Evolutionary conservation across 2,888 invertebrate genomes (phyloP).

Genomic region (Drosophila glabriapex): DNA sequence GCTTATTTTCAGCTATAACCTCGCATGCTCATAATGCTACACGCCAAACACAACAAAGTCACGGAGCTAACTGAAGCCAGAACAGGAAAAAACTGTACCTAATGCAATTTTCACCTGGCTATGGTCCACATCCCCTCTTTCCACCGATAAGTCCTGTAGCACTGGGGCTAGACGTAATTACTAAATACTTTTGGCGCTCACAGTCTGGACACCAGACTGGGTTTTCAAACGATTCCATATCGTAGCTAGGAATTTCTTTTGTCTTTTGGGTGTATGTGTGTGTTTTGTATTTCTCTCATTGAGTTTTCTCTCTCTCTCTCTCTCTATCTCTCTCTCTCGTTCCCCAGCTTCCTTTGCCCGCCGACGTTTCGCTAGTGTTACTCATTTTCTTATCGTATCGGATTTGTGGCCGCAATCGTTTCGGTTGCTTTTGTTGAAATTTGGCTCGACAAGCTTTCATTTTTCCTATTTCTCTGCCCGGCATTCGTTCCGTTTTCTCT

Average conservation of each 20-base stretch:
- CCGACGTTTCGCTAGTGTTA: constrained; percentile 42
- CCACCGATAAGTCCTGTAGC: background rate
- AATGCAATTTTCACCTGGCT: constrained; percentile 76
- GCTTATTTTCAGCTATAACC: constrained; percentile 48
- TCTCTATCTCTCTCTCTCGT: background rate
- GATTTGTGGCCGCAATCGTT: constrained; percentile 78
- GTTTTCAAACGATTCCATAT: constrained; percentile 25
- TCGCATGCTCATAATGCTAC: constrained; percentile 66
- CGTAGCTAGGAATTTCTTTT: constrained; percentile 50
- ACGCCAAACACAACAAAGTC: constrained; percentile 26
- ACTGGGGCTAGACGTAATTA: constrained; percentile 69
- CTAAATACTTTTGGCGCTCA: constrained; percentile 76
- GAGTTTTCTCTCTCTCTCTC: background rate
- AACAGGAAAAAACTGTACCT: constrained; percentile 37
- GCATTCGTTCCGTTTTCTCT: constrained; percentile 40
- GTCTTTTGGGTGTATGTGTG: constrained; percentile 27
- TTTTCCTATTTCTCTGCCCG: constrained; percentile 65
- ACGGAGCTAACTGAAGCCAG: constrained; percentile 23
- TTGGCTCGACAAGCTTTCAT: constrained; percentile 68
- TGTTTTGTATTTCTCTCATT: constrained; percentile 17
- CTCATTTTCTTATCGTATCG: constrained; percentile 80
- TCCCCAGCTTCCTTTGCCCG: background rate
- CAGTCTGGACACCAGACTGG: constrained; percentile 46
- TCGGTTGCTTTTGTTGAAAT: constrained; percentile 77
- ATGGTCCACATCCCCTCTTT: constrained; percentile 8